Percentiles rank a stretch among this genome's conserved stretches.
Conservation (phyloP, 2,113 vertebrate species). For the Cygnus buccinator region DNA sequence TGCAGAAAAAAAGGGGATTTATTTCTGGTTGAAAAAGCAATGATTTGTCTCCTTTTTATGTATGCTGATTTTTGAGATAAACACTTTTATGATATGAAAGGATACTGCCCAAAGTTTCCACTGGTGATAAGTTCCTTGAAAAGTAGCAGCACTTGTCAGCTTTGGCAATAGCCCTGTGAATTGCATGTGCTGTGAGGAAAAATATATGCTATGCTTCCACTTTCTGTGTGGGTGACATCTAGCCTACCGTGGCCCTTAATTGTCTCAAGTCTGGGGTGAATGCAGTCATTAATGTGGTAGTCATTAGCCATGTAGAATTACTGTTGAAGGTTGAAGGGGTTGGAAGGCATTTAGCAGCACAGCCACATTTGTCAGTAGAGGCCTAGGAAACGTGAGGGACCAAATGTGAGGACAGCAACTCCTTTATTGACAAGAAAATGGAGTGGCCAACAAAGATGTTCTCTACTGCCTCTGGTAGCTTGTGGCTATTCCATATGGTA, state of each 20-base stretch:
- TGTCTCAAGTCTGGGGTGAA: neutral
- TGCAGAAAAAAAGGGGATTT: neutral
- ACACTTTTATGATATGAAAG: neutral
- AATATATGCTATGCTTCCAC: neutral
- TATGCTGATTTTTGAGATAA: neutral
- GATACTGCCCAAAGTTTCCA: neutral
- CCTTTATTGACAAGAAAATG: neutral
- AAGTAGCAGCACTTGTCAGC: neutral
- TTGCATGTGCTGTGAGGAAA: neutral
- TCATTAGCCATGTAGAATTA: neutral
- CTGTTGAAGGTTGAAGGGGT: neutral
- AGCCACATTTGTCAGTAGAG: neutral
- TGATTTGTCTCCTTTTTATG: neutral
- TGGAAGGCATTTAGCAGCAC: neutral
- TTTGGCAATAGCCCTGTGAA: neutral
- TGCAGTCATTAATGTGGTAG: neutral
- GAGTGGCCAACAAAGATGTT: neutral
- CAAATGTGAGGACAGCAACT: neutral
- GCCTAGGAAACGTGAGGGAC: neutral
- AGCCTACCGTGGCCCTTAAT: neutral
- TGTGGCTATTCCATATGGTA: neutral
- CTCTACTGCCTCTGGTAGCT: neutral
- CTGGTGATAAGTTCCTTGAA: neutral
- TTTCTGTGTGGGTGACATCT: neutral
- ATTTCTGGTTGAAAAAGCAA: neutral